Conservation (phyloP, 2,113 vertebrate genomes). For the Lophura nycthemera region DNA sequence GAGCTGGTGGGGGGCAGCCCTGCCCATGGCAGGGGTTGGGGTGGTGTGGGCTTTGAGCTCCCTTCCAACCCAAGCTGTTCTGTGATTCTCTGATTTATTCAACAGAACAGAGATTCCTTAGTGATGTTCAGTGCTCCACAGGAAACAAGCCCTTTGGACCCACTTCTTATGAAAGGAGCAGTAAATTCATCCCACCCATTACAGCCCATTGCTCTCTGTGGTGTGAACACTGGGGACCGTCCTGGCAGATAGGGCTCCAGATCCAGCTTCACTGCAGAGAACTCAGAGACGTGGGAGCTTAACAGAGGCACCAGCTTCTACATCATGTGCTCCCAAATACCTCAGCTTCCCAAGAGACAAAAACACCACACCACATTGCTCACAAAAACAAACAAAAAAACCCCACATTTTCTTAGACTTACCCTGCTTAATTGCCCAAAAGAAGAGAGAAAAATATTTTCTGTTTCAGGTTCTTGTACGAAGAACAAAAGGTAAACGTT, state of each 20-base stretch:
- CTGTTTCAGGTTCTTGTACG: neutral
- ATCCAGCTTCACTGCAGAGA: neutral
- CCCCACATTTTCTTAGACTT: neutral
- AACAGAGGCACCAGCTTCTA: rapidly evolving
- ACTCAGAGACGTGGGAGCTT: neutral
- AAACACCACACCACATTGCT: neutral
- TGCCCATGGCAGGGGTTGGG: too few species aligned
- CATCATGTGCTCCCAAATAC: neutral
- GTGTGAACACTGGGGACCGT: neutral
- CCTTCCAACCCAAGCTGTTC: too few species aligned
- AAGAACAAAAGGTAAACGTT: neutral
- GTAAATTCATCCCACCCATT: rapidly evolving
- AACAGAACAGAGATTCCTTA: neutral
- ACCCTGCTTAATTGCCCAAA: neutral
- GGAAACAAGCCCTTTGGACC: neutral
- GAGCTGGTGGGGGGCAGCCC: too few species aligned
- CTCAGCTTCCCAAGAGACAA: neutral
- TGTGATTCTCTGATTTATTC: neutral
- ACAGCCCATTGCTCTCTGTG: neutral
- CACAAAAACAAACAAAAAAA: neutral
- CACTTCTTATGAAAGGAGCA: neutral
- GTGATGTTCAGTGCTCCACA: neutral
- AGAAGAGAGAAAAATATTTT: neutral
- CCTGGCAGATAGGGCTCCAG: neutral
- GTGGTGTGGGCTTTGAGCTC: too few species aligned